Evolutionary conservation across 1,140 invertebrate species (phyloP), one percentile per base, ranked within the genome.

Genomic region (Tetramorium parvispinum): DNA sequence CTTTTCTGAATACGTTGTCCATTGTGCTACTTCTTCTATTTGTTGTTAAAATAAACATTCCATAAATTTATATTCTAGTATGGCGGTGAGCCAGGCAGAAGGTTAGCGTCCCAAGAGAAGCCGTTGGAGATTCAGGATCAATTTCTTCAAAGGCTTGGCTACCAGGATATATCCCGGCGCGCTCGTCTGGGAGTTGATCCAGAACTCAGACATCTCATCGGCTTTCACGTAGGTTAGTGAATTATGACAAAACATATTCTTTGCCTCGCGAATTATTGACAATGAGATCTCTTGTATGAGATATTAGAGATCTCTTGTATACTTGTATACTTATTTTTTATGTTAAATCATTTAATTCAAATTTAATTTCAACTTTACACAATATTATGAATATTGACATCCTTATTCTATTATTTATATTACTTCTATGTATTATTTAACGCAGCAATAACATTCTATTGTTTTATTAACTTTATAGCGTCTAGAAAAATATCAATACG

Each of bases 131-230:
- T 97, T 87, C 97, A 97, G 92, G 96, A 97, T 89, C 95, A 96
- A 83, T 96, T 96, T 94, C 94, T 97, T 68, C 94, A 95, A 73
- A 95, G 94, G 79, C 94, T 96, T 46, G 97, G 96, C 37, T 97
- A 96, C 95, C 93, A 93, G 70, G 96, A 96, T 75, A 89, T 94
- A 83, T 95, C 96, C 2, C 94, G 96, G 70, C 94, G 96, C 88
- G 93, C 96, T 49, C 94, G 97, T 53, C 94, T 97, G 87, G 96
- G 96, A 3, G 96, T 97, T 32, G 96, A 97, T 93, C 96, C 96
- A 24, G 96, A 97, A 88, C 93, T 97, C 79, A 94, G 96, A 53
- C 95, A 96, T 92, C 94, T 96, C 87, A 93, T 97, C 63, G 95
- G 96, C 24, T 96, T 97, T 94, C 96, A 96, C 89, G 94, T 96